Conservation (phyloP, 2,113 vertebrate species). For the Clupea harengus region DNA sequence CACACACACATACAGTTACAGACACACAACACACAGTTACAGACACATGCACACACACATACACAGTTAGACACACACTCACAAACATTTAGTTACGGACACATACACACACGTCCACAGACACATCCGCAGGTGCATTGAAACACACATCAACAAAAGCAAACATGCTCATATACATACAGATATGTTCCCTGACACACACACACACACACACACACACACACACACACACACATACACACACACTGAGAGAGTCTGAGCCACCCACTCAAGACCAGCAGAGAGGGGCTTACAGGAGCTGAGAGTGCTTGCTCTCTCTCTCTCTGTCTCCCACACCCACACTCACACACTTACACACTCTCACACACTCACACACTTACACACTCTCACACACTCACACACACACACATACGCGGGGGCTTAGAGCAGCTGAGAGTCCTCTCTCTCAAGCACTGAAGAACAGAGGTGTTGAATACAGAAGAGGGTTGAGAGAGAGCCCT, state of each 20-base stretch:
- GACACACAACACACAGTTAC: background rate
- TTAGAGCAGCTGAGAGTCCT: background rate
- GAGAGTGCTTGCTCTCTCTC: too few species aligned
- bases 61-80: background rate
- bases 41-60: background rate
- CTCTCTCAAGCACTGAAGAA: too few species aligned
- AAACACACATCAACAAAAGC: background rate
- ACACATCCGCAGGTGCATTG: background rate
- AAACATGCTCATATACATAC: background rate
- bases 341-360: background rate
- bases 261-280: too few species aligned
- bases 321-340: too few species aligned
- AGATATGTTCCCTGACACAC: background rate
- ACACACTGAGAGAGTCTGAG: background rate
- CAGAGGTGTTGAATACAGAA: too few species aligned
- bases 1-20: background rate
- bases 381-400: slow-evolving; percentile 1
- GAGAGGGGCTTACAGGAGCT: too few species aligned
- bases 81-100: background rate
- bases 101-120: too few species aligned
- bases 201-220: background rate
- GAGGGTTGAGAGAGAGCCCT: background rate
- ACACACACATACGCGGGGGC: background rate
- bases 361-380: background rate
- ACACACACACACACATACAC: background rate